Conservation (phyloP, 2,797 vertebrate genomes). For the Oreortyx pictus region DNA sequence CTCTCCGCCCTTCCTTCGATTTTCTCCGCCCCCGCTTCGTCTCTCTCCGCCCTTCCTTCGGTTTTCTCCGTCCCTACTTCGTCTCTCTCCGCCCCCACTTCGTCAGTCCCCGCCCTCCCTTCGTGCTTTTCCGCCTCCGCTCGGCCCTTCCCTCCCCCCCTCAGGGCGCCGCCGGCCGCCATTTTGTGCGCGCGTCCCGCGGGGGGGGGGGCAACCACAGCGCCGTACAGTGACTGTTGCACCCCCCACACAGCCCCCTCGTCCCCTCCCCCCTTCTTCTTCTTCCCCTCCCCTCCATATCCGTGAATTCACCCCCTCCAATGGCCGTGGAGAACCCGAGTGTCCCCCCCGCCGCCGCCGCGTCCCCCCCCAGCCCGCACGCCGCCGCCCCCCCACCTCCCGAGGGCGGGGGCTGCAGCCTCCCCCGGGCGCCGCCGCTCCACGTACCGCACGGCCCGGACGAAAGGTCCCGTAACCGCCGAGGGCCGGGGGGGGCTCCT, state of each 20-base stretch:
- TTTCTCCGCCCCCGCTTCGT: not conserved
- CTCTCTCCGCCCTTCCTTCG: not conserved
- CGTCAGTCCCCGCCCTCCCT: not conserved
- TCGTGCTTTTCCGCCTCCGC: not conserved
- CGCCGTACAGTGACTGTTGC: constrained; percentile 60
- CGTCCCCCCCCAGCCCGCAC: constrained; percentile 63
- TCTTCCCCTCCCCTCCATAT: not conserved
- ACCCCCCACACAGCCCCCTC: not conserved
- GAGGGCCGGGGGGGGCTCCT: constrained; percentile 21
- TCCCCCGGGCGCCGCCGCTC: constrained; percentile 48
- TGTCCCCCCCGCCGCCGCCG: constrained; percentile 58
- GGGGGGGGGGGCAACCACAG: not conserved
- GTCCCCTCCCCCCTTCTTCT: not conserved
- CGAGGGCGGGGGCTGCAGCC: constrained; percentile 49
- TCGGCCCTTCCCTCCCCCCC: constrained; percentile 36
- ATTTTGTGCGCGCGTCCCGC: constrained; percentile 77
- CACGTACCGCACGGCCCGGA: constrained; percentile 65
- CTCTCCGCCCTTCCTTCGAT: not conserved
- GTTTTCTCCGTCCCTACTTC: not conserved
- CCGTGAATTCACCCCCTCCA: not conserved
- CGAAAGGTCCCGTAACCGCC: constrained; percentile 73
- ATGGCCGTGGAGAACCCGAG: constrained; percentile 66
- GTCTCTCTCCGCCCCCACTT: not conserved
- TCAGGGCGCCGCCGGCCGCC: constrained; percentile 71
- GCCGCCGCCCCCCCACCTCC: constrained; percentile 44